These are phyloP conservation scores for Eristalinus sepulchralis DNA, from an alignment of 2,888 invertebrate genomes.

Conservation along the genomic window DNA sequence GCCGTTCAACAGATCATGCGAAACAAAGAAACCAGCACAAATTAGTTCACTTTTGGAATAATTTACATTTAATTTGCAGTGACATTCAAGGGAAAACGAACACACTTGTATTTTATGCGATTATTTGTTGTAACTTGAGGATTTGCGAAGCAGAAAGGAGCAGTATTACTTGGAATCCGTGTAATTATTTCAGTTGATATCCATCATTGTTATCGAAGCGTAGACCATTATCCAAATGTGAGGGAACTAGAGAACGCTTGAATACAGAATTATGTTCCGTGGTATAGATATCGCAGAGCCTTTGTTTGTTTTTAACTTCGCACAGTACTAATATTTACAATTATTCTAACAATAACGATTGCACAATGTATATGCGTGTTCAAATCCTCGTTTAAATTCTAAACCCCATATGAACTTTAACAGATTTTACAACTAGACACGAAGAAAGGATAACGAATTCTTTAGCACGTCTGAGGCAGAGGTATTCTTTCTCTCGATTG, in stretches of 20 bases:
- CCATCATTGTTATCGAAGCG: constrained; percentile 53
- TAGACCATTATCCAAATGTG: constrained; percentile 61
- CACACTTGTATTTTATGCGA: constrained; percentile 1
- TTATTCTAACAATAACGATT: constrained; percentile 62
- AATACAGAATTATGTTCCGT: constrained; percentile 48
- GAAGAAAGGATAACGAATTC: constrained; percentile 80
- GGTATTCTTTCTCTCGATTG: constrained; percentile 66
- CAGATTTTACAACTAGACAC: constrained; percentile 81
- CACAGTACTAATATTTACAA: constrained; percentile 66
- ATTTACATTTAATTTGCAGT: constrained; percentile 13
- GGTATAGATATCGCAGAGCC: background rate
- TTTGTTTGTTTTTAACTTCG: constrained; percentile 31
- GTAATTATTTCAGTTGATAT: constrained; percentile 50
- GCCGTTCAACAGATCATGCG: background rate
- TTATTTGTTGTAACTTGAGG: background rate
- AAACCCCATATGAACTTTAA: constrained; percentile 78
- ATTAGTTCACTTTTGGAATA: background rate
- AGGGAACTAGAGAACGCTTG: constrained; percentile 46
- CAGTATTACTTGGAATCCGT: constrained; percentile 12
- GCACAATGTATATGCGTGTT: constrained; percentile 53
- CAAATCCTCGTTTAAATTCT: constrained; percentile 62
- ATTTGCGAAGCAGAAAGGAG: background rate
- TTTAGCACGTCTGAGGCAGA: constrained; percentile 74
- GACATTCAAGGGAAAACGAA: background rate
- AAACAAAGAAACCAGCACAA: background rate